Evolutionary conservation across 37 sponge, comb jelly and placozoan species (phyloP), one percentile per base, ranked within the genome.

Genomic region (Eunapius fragilis): DNA sequence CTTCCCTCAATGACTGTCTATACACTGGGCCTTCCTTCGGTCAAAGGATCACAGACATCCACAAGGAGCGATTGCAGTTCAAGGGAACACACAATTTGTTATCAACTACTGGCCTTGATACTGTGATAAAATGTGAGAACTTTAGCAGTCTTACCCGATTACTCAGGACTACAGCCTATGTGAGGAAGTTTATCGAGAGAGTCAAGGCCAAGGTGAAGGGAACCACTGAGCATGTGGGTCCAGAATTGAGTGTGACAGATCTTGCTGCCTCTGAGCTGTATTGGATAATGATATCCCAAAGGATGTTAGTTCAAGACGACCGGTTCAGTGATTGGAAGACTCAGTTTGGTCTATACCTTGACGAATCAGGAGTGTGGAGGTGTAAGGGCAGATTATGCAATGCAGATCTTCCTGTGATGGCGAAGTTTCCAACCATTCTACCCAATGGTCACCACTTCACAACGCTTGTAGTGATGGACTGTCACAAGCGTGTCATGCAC

Each of bases 301-400:
- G 25, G 31, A 27, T 24, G n/a, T 25, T 85, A 50, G 23, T 26
- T 45, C 22, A 77, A 58, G 79, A 85, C 28, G n/a, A 58, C 28
- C 36, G 41, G 19, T 78, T 85, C 34, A 27, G 32, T 70, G 31
- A 78, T 28, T 68, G 41, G 71, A 67, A 77, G 33, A 24, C n/a
- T 34, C 86, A 85, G 35, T 68, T 85, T 28, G 79, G 45, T 37
- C 71, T 85, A 31, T 84, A 50, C 41, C n/a, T 31, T 41, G 79
- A 85, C 36, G 79, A 84, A 30, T n/a, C n/a, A 31, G 86, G 86
- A 67, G 25, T 78, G 37, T 78, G n/a, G n/a, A n/a, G n/a, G n/a
- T n/a, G n/a, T n/a, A n/a, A n/a, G n/a, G 37, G 79, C 36, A 85
- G 86, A 41, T 36, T 85, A 37, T 3, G 37, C 22, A 85, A 85